Evolutionary conservation across 2,888 invertebrate species (phyloP), one percentile per base, ranked within the genome.

Genomic region (Seira sanloemensis): DNA sequence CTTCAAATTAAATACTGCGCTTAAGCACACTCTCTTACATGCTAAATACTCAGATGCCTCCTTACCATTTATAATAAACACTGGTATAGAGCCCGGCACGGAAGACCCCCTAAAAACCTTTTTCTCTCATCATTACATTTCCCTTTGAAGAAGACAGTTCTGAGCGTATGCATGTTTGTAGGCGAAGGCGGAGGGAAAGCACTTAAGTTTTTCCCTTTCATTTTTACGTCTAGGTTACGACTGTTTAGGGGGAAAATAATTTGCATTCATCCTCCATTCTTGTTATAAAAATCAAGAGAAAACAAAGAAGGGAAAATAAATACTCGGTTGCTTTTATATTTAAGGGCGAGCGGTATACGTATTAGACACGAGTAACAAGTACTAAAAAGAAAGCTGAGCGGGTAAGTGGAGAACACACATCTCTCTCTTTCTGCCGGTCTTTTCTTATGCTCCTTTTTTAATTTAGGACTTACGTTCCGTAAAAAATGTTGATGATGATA

Each of bases 191-290:
- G 67, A 58, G 69, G 75, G 62, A 69, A 65, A 69, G 69, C 81
- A 65, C 65, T 75, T 71, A 82, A 82, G 66, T 18, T 18, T 82
- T 82, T 76, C 50, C 77, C 73, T 67, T 69, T 50, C 50, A 50
- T 50, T 76, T 81, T 81, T 58, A 37, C 65, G 71, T 81, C 68
- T 71, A 68, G 69, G 82, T 82, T 82, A 76, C 82, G 76, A 82
- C 82, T 82, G 76, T 81, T 81, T 81, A 69, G 75, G 81, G 75
- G 76, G 76, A 76, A 82, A 82, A 82, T 76, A 82, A 82, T 82
- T 82, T 82, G 82, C 76, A 82, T 82, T 82, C 82, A 76, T 71
- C 58, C 58, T 76, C 71, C 26, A 27, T 50, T 62, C 65, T 71
- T 50, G 76, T 66, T 69, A 62, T 75, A 76, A 75, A 75, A 81